These are phyloP conservation scores for Hydrolagus colliei DNA, from an alignment of 2,797 vertebrate species.

Conservation along the genomic window DNA sequence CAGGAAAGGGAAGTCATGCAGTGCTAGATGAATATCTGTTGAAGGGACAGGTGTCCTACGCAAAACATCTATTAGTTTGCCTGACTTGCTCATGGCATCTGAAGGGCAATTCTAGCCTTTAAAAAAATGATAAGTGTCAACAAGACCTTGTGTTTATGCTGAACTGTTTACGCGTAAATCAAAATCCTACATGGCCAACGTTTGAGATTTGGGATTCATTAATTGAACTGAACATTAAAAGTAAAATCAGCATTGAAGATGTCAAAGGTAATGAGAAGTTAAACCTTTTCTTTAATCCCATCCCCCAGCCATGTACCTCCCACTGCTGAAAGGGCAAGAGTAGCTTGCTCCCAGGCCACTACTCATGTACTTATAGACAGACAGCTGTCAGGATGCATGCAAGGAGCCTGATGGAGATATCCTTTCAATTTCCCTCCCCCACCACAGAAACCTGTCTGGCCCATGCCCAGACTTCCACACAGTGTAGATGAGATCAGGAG, in stretches of 20 bases:
- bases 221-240: neutral
- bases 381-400: neutral
- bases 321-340: neutral
- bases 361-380: neutral
- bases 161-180: neutral
- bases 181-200: no score
- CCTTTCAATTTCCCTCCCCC: neutral
- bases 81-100: neutral
- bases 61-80: neutral
- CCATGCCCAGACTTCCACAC: neutral
- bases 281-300: neutral
- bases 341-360: neutral
- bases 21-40: neutral
- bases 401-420: neutral
- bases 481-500: neutral
- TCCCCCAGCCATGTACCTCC: neutral
- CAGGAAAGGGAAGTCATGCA: no score
- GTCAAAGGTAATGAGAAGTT: no score
- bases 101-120: neutral
- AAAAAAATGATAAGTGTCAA: neutral
- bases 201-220: neutral
- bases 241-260: neutral
- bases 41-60: neutral
- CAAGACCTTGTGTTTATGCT: neutral
- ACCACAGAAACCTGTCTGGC: neutral